Evolutionary conservation across 2,113 vertebrate genomes (phyloP), one percentile per base, ranked within the genome.

Genomic region (Pontoporia blainvillei): DNA sequence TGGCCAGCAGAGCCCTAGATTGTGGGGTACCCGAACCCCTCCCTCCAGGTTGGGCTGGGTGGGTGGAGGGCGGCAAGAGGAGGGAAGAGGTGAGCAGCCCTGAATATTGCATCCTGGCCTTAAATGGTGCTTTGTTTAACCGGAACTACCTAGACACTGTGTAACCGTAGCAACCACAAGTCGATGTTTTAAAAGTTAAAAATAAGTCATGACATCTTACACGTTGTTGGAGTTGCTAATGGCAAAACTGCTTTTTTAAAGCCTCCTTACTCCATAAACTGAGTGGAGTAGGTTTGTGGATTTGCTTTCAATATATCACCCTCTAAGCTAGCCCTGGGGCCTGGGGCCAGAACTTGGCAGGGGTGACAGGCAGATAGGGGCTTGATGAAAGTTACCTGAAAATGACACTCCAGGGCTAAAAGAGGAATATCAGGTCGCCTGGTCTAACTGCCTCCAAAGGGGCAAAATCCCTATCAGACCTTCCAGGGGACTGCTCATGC

Each of bases 171-270:
- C 95, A 98, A 98, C 98, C 95, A 97, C 94, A 96, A 98, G 97
- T 96, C 81, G 95, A 93, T 96, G 97, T 97, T 98, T 97, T 97
- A 95, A 98, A 98, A 98, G 97, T 98, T 98, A 98, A 98, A 98
- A 98, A 98, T 98, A 98, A 98, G 98, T 96, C 96, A 95, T 98
- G 97, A 98, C 98, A 98, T 98, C 94, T 97, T 97, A 94, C 96
- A 96, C 96, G 95, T 96, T 97, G 93, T 88, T 84, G 84, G 96
- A 98, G 93, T 93, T 85, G 78, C 94, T 96, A 95, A 93, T 82
- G 95, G 96, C 61, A 93, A 96, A 87, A 75, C 92, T 94, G 92
- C 94, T 88, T 96, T 96, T 91, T 90, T 29, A 90, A 97, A 97
- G 73, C 76, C 82, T 96, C 6, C 8, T 76, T 94, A 86, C 69